These are phyloP conservation scores for Hippocampus abdominalis DNA, from an alignment of 2,113 vertebrate species.

Conservation along the genomic window DNA sequence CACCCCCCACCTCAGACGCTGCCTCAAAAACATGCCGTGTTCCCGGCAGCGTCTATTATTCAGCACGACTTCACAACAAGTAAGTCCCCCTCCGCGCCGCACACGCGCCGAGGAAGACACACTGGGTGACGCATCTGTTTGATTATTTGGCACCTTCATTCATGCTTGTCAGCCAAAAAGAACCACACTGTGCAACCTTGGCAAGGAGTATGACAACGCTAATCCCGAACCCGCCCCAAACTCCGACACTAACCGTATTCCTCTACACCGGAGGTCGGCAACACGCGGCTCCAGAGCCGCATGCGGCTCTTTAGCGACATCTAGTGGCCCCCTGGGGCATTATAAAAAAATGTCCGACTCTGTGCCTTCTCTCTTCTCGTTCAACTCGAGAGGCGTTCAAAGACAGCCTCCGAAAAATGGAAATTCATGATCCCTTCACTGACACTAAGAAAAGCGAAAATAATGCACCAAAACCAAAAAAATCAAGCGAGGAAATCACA, in stretches of 20 bases:
- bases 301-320: too few relatives aligned
- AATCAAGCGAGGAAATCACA: too few relatives aligned
- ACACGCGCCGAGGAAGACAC: not conserved
- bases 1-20: not conserved
- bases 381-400: too few relatives aligned
- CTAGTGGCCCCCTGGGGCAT: too few relatives aligned
- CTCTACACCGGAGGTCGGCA: too few relatives aligned
- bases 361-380: too few relatives aligned
- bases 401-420: too few relatives aligned
- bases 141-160: not conserved
- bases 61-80: not conserved
- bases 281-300: too few relatives aligned
- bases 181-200: not conserved
- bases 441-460: too few relatives aligned
- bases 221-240: not conserved
- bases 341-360: too few relatives aligned
- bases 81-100: not conserved
- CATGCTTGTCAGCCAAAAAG: not conserved
- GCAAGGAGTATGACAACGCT: not conserved
- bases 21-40: not conserved
- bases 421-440: too few relatives aligned
- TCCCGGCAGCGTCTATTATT: slow-evolving; percentile 1
- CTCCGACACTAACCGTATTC: not conserved
- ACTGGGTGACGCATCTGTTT: not conserved
- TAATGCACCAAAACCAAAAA: too few relatives aligned